These are phyloP conservation scores for Rugalucina vietnamica DNA, from an alignment of 2,888 invertebrate genomes.

Conservation along the genomic window DNA sequence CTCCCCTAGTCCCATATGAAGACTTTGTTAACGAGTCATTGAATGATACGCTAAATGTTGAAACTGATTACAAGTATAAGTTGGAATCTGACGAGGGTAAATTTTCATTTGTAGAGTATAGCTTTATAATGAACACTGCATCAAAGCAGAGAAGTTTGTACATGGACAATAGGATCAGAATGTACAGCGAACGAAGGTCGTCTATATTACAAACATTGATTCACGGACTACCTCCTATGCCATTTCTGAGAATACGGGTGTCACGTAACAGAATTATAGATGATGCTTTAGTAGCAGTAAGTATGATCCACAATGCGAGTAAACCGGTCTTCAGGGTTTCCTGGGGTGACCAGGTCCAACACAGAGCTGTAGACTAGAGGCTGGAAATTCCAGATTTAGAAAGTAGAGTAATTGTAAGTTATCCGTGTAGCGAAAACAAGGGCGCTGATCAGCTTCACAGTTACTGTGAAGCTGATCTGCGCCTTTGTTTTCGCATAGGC, in stretches of 20 bases:
- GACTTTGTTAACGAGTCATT: slow-evolving; percentile 98
- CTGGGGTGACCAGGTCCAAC: not conserved
- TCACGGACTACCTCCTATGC: slow-evolving; percentile 88
- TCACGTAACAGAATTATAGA: slow-evolving; percentile 94
- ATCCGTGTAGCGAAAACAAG: too few relatives aligned
- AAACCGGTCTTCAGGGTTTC: too few relatives aligned
- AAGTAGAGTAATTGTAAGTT: too few relatives aligned
- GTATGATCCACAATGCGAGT: too few relatives aligned
- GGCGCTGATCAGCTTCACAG: too few relatives aligned
- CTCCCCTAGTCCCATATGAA: slow-evolving; percentile 92
- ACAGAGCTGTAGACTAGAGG: too few relatives aligned
- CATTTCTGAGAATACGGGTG: slow-evolving; percentile 89
- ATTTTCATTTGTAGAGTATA: slow-evolving; percentile 93
- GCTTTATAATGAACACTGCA: slow-evolving; percentile 95
- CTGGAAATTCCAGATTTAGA: too few relatives aligned
- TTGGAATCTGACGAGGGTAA: slow-evolving; percentile 87
- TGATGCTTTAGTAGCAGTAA: slow-evolving; percentile 94
- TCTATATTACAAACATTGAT: slow-evolving; percentile 93
- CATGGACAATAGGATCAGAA: slow-evolving; percentile 96
- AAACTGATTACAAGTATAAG: slow-evolving; percentile 95
- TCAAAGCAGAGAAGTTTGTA: slow-evolving; percentile 96
- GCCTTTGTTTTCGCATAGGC: too few relatives aligned
- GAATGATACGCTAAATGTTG: slow-evolving; percentile 96
- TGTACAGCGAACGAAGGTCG: slow-evolving; percentile 94
- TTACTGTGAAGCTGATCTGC: too few relatives aligned